Base-by-base conservation (phyloP, 2,797 vertebrate genomes). In the Tragelaphus oryx region DNA sequence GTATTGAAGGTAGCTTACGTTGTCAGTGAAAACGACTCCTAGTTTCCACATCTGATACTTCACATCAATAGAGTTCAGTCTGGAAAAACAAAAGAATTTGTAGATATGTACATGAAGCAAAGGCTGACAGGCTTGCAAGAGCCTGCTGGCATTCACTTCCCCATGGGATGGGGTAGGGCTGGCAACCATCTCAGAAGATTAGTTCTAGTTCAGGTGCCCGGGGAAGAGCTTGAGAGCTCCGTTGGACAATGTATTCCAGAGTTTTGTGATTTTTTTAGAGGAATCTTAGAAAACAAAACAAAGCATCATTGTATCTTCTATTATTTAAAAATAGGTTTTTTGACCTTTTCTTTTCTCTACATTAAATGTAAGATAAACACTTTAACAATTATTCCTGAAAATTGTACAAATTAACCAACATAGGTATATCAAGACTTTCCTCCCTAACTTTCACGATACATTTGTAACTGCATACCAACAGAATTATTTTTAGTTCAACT, bases 21-120 rank as follows among this genome's bases (percentile, higher is more conserved):
- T 99, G 98, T 99, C 99, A 50, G 99, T 99, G 98, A 99, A 99
- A 93, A 99, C 99, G 16, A 99, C 99, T 33, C 99, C 99, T n/a
- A 99, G 98, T 97, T 99, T 99, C 99, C 99, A 99, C 98, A 99
- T 99, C 98, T 99, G 99, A 97, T 99, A 99, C 97, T 99, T 99
- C 78, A 99, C 99, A 96, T 99, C 99, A 41, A 99, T 98, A 52
- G 99, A 99, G 98, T 99, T 99, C 46, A 99, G 95, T 90, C 99
- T 99, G 98, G 33, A 96, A 96, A 33, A 82, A 95, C 62, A 96
- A n/a, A 52, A 71, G 1, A 75, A 48, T 24, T 20, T 52, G 30
- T 18, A 26, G 62, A 26, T 75, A 30, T 0, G 24, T 3, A 44
- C 1, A 20, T 88, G 55, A 82, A 20, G 18, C 48, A 59, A 80